Evolutionary conservation across 2,888 invertebrate species (phyloP).

Genomic region (Ichneumon xanthorius): DNA sequence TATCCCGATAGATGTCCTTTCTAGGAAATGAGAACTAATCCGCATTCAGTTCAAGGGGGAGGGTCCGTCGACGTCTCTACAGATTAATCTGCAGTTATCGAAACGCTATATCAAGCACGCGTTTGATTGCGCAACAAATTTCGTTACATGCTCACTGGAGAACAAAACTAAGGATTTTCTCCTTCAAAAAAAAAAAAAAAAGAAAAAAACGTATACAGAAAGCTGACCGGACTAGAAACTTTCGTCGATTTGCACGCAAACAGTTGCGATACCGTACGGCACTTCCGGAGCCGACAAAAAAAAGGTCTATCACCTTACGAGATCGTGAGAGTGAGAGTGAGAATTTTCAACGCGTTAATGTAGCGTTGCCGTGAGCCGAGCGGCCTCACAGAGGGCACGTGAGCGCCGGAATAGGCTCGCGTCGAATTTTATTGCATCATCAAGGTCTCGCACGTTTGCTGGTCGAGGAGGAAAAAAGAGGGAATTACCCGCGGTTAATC

Average conservation of each 20-base stretch:
- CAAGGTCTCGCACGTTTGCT: conserved; percentile 50
- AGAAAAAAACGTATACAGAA: not conserved
- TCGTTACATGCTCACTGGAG: not conserved
- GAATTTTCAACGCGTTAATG: conserved; percentile 39
- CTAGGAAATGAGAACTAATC: no score
- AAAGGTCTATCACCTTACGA: conserved; percentile 33
- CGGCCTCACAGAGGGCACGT: conserved; percentile 61
- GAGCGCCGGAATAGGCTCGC: conserved; percentile 55
- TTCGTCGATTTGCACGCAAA: conserved; percentile 1
- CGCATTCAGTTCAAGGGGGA: no score
- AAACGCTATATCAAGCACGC: not conserved
- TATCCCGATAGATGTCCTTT: no score
- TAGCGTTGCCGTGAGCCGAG: conserved; percentile 37
- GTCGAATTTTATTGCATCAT: conserved; percentile 49
- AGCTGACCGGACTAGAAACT: not conserved
- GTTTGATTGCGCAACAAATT: not conserved
- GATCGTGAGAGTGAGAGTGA: conserved; percentile 44
- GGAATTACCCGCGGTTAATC: not conserved
- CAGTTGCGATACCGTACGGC: not conserved
- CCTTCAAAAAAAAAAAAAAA: not conserved
- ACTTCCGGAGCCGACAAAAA: conserved; percentile 11
- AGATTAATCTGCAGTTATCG: not conserved
- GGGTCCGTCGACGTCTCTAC: not conserved
- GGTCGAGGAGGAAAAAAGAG: not conserved
- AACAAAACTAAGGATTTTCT: not conserved